Conservation (phyloP, 2,113 vertebrate genomes). For the Bothrops jararaca region DNA sequence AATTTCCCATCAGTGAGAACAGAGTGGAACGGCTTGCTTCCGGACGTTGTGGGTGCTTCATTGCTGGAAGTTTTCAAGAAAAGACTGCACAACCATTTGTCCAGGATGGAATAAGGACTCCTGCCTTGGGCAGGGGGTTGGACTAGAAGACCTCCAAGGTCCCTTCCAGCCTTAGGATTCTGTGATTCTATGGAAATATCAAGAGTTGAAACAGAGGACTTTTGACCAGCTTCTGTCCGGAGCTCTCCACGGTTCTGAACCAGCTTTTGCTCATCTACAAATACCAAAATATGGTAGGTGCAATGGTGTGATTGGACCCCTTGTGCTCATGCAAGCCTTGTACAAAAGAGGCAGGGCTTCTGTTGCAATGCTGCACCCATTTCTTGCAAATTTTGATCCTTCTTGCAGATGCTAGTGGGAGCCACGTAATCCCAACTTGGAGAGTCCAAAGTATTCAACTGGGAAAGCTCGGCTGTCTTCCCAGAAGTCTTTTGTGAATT, state of each 20-base stretch:
- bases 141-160: not conserved
- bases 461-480: not conserved
- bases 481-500: not conserved
- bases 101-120: not conserved
- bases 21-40: not conserved
- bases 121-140: not conserved
- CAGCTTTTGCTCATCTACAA: not conserved
- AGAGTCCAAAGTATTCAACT: not conserved
- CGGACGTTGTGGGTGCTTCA: not conserved
- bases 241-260: not conserved
- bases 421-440: not conserved
- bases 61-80: not conserved
- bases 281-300: not conserved
- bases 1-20: not conserved
- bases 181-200: not conserved
- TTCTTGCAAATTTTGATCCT: not conserved
- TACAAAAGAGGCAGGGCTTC: not conserved
- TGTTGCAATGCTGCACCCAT: not conserved
- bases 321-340: not conserved
- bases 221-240: not conserved
- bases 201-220: not conserved
- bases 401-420: not conserved
- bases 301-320: not conserved
- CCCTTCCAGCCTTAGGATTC: no score
- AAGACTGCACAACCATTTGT: not conserved